Evolutionary conservation across 2,113 vertebrate species (phyloP).

Genomic region (Baryphthengus martii): DNA sequence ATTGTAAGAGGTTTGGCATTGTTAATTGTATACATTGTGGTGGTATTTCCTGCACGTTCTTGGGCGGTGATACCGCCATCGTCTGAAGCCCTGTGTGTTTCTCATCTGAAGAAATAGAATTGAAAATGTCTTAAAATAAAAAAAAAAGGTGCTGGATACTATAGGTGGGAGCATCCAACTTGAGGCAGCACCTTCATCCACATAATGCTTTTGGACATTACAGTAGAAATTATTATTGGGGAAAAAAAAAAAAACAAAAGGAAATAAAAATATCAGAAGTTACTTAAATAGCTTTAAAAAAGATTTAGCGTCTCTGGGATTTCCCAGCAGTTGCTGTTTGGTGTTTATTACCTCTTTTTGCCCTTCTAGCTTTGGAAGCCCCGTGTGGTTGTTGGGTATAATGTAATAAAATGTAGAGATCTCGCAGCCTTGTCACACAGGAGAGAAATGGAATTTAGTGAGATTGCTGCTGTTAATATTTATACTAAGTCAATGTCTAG

Average conservation of each 20-base stretch:
- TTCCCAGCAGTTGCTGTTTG: background rate
- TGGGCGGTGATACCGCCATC: background rate
- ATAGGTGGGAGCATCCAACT: background rate
- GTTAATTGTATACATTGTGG: background rate
- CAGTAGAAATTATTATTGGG: background rate
- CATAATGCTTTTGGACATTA: background rate
- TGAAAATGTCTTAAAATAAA: background rate
- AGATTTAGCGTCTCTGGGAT: background rate
- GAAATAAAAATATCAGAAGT: background rate
- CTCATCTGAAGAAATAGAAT: background rate
- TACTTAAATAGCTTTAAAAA: background rate
- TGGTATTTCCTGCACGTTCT: background rate
- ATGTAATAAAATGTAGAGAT: background rate
- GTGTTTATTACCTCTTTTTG: background rate
- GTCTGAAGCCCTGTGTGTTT: background rate
- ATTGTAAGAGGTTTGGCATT: background rate
- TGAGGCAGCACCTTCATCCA: background rate
- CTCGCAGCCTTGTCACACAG: background rate
- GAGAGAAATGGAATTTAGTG: background rate
- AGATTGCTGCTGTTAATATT: background rate
- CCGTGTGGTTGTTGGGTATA: background rate
- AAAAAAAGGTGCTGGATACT: background rate
- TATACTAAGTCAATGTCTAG: background rate
- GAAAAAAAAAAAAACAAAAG: no score
- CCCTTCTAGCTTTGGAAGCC: background rate